Evolutionary conservation across 2,113 vertebrate species (phyloP).

Genomic region (Pyxicephalus adspersus): DNA sequence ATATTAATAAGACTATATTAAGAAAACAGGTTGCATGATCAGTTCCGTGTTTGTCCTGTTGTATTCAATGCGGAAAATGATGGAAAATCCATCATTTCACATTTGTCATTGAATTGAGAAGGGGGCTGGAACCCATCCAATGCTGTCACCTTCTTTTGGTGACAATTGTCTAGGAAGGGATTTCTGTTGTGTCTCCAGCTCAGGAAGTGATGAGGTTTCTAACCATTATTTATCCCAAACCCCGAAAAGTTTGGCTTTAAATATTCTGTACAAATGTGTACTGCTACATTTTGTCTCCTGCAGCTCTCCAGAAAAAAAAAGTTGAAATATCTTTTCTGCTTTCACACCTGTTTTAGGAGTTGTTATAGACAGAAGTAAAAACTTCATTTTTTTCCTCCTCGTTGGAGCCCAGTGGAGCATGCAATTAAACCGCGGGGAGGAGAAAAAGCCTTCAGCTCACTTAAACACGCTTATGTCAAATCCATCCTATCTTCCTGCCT

Average conservation of each 20-base stretch:
- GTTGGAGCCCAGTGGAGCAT: constrained; percentile 82
- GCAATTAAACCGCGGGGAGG: constrained; percentile 92
- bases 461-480: constrained; percentile 98
- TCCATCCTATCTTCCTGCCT: constrained; percentile 94
- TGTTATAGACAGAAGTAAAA: constrained; percentile 84
- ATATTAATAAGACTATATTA: too few species aligned
- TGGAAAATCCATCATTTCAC: too few species aligned
- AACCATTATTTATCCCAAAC: too few species aligned
- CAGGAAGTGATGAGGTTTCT: background rate
- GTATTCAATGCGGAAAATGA: too few species aligned
- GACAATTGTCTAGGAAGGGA: too few species aligned
- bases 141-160: too few species aligned
- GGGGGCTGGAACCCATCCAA: too few species aligned
- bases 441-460: constrained; percentile 82
- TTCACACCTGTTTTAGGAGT: constrained; percentile 94
- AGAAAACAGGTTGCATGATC: too few species aligned
- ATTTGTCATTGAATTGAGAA: too few species aligned
- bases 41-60: too few species aligned
- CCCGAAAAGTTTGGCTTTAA: background rate
- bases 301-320: constrained; percentile 42
- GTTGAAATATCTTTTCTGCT: constrained; percentile 75
- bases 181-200: too few species aligned
- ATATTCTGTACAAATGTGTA: background rate
- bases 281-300: background rate
- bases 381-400: constrained; percentile 86